Conservation (phyloP, 2,888 invertebrate genomes). For the Colletes collaris region DNA sequence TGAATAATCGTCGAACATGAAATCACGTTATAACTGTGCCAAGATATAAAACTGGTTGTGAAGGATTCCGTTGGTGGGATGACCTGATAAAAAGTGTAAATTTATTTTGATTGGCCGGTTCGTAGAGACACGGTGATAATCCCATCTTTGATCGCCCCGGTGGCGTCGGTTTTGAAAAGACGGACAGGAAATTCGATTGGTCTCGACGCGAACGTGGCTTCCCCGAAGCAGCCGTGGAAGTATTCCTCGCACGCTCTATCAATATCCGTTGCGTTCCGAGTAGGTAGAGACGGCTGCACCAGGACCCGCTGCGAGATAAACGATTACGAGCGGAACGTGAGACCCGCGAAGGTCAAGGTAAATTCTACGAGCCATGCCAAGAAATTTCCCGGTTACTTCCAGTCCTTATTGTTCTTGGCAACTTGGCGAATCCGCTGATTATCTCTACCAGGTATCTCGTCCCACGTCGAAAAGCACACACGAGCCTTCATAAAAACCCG, state of each 20-base stretch:
- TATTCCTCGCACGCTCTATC: constrained; percentile 31
- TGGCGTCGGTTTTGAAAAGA: no score
- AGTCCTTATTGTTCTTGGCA: constrained; percentile 52
- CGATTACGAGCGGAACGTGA: constrained; percentile 39
- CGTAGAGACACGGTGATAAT: no score
- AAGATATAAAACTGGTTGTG: no score
- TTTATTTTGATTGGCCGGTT: no score
- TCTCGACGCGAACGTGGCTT: background rate
- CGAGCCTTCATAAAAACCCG: constrained; percentile 4
- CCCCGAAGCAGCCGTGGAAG: background rate
- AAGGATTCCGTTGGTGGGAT: no score
- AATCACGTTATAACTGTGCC: no score
- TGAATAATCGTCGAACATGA: no score
- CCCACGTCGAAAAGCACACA: constrained; percentile 26
- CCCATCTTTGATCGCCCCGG: no score
- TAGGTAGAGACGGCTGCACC: constrained; percentile 4
- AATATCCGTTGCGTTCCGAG: constrained; percentile 25
- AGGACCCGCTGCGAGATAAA: constrained; percentile 7
- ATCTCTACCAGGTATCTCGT: constrained; percentile 51
- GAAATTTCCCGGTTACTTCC: constrained; percentile 60
- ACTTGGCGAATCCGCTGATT: constrained; percentile 53
- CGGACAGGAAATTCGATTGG: constrained; percentile 8
- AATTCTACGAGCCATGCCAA: constrained; percentile 57
- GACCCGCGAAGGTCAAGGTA: constrained; percentile 73
- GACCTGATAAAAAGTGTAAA: no score